phyloP scores from a whole-genome alignment of 2,888 invertebrate genomes.

The Auanema freiburgensis region DNA sequence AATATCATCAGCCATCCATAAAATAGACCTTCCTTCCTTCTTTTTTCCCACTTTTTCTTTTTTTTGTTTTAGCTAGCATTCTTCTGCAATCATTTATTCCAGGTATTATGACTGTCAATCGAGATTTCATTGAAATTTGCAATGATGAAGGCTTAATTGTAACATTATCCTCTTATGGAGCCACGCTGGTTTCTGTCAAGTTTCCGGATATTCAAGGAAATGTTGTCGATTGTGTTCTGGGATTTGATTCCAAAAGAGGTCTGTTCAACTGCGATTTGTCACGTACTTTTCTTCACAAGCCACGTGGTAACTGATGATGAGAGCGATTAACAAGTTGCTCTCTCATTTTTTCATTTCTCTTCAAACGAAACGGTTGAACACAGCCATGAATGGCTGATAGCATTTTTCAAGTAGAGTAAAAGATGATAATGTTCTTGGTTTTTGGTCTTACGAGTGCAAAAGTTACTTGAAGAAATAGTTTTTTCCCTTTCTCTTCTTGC shows the following conservation, averaged over 20 bases:
- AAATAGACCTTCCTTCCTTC: no score
- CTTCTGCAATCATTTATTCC: no score
- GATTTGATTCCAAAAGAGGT: constrained; percentile 28
- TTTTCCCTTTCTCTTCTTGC: no score
- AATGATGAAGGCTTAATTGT: constrained; percentile 36
- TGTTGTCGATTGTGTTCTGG: constrained; percentile 20
- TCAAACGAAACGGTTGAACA: not conserved
- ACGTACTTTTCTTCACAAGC: no score
- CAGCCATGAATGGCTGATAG: not conserved
- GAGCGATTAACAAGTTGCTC: no score
- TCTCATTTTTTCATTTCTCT: not conserved
- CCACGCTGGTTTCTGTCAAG: constrained; percentile 20
- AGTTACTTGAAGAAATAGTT: not conserved
- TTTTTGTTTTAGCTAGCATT: no score
- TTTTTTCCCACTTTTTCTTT: no score
- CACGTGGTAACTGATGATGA: no score
- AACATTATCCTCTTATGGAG: constrained; percentile 22
- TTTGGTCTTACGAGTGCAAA: not conserved
- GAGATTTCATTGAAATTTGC: constrained; percentile 36
- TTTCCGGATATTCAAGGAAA: constrained; percentile 23
- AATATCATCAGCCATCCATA: no score
- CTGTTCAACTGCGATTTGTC: no score
- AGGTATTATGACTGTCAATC: not conserved
- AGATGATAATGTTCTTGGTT: constrained; percentile 2
- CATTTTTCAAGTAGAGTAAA: not conserved